A percentile compares a stretch with the other conserved stretches of the same genome.
Evolutionary conservation across 2,797 vertebrate species (phyloP).

Genomic region (Amniataba percoides): DNA sequence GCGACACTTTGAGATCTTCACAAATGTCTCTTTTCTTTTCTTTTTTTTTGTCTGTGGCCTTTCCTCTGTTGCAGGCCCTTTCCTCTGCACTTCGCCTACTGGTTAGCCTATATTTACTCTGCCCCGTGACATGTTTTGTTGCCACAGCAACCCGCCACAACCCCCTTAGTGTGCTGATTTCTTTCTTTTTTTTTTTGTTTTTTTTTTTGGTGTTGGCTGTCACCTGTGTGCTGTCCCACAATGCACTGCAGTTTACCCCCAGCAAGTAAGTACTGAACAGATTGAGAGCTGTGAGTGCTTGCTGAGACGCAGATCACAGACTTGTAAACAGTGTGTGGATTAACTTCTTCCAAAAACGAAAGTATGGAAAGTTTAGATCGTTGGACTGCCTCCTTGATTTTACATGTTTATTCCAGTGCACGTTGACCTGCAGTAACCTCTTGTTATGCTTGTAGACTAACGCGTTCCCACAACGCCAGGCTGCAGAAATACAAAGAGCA

Average conservation of each 20-base stretch:
- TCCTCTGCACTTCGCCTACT: slow-evolving; percentile 62
- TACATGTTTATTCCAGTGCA: slow-evolving; percentile 40
- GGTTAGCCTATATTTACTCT: slow-evolving; percentile 80
- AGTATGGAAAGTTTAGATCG: slow-evolving; percentile 6
- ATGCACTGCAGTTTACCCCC: slow-evolving; percentile 60
- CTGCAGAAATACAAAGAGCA: slow-evolving; percentile 66
- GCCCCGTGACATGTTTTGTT: slow-evolving; percentile 78
- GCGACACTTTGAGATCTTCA: slow-evolving; percentile 38
- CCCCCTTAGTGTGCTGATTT: slow-evolving; percentile 55
- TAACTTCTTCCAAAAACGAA: neutral
- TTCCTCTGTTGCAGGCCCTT: slow-evolving; percentile 44
- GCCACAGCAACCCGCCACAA: slow-evolving; percentile 77
- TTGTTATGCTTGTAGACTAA: slow-evolving; percentile 51
- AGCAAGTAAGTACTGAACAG: slow-evolving; percentile 27
- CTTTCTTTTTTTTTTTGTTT: slow-evolving; percentile 50
- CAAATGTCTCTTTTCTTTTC: slow-evolving; percentile 29
- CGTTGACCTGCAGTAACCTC: slow-evolving; percentile 70
- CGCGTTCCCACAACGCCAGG: slow-evolving; percentile 54
- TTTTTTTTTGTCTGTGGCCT: slow-evolving; percentile 27
- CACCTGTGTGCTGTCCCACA: slow-evolving; percentile 74
- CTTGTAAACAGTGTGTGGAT: neutral
- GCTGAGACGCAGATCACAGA: slow-evolving; percentile 14
- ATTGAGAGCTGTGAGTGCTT: slow-evolving; percentile 7
- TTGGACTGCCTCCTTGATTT: neutral
- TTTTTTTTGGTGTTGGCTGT: slow-evolving; percentile 41